phyloP scores from a whole-genome alignment of 1,140 invertebrate species.

The Nixonia krombeini region DNA sequence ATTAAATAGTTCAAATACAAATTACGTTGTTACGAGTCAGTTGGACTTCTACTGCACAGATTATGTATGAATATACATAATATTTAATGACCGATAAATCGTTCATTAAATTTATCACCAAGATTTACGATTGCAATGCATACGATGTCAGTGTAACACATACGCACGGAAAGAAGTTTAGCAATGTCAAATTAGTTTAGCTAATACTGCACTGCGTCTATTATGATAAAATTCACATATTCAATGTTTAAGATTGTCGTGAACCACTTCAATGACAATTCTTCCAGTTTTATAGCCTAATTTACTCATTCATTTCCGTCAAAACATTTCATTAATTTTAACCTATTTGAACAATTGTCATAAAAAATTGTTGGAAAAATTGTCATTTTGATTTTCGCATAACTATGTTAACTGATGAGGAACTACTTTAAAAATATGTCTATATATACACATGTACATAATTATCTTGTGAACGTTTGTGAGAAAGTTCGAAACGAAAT shows the following conservation, averaged over 20 bases:
- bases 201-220: conserved; percentile 42
- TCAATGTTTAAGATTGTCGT: too few species aligned
- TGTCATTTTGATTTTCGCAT: conserved; percentile 1
- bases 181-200: conserved; percentile 15
- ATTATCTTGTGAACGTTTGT: not conserved
- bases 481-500: conserved; percentile 3
- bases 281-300: too few species aligned
- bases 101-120: not conserved
- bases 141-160: not conserved
- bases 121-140: conserved; percentile 10
- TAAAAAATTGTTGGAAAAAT: not conserved
- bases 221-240: conserved; percentile 5
- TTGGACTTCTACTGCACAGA: too few species aligned
- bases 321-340: too few species aligned
- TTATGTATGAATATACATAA: not conserved
- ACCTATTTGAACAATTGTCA: not conserved
- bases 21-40: too few species aligned
- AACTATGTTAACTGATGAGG: conserved; percentile 6
- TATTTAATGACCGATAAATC: not conserved
- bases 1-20: too few species aligned
- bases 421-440: conserved; percentile 24
- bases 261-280: too few species aligned
- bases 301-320: too few species aligned
- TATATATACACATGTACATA: conserved; percentile 25
- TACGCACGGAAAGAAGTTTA: not conserved